These are phyloP conservation scores for Sclerurus mexicanus DNA, from an alignment of 2,113 vertebrate species.

Conservation along the genomic window DNA sequence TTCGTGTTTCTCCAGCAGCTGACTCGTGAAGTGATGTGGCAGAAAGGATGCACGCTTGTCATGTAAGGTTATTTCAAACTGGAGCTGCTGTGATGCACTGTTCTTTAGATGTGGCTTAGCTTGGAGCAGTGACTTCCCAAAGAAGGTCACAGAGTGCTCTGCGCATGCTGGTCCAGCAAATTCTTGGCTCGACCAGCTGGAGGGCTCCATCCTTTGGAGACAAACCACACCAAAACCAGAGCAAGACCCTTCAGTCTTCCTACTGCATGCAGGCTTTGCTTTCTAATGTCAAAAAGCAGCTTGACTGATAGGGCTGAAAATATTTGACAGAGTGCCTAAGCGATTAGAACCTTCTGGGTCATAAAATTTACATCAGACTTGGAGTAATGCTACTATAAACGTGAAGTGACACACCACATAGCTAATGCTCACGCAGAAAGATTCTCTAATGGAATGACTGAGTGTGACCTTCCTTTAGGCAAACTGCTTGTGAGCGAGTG, in stretches of 20 bases:
- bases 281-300: neutral
- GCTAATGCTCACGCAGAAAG: neutral
- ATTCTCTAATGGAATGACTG: neutral
- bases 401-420: neutral
- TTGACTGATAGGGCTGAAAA: neutral
- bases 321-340: slow-evolving; percentile 6
- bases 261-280: neutral
- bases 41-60: neutral
- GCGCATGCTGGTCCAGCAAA: rapidly evolving
- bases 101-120: neutral
- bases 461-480: slow-evolving; percentile 54
- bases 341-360: slow-evolving; percentile 13
- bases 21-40: neutral
- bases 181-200: neutral
- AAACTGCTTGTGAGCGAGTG: neutral
- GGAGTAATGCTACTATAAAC: slow-evolving; percentile 15
- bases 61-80: neutral
- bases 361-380: slow-evolving; percentile 13
- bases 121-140: neutral
- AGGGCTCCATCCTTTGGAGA: neutral
- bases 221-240: neutral
- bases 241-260: neutral
- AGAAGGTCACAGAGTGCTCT: neutral
- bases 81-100: neutral
- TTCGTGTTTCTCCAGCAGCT: neutral